A percentile compares a stretch with the other conserved stretches of the same genome.
Evolutionary conservation across 1,140 invertebrate genomes (phyloP).

Genomic region (Apis florea): DNA sequence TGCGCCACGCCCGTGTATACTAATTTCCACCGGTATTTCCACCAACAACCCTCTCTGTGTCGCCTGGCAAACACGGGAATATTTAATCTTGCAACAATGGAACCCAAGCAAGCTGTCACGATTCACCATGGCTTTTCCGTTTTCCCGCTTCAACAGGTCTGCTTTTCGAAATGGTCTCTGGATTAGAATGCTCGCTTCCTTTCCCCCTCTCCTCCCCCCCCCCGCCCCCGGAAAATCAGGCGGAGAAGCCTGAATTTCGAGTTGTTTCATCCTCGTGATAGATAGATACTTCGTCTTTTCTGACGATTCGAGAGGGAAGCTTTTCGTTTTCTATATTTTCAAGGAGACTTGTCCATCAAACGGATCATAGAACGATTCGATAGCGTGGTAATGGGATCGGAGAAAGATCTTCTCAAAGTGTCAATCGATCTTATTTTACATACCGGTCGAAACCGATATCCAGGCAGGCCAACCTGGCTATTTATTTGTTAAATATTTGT

Average conservation of each 20-base stretch:
- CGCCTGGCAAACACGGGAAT: slow-evolving; percentile 13
- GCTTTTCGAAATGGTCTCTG: not conserved
- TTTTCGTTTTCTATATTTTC: too few relatives aligned
- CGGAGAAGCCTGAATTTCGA: too few relatives aligned
- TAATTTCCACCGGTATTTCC: slow-evolving; percentile 31
- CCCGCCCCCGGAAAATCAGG: too few relatives aligned
- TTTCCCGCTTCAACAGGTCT: not conserved
- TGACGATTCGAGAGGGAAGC: too few relatives aligned
- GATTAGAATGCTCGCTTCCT: not conserved
- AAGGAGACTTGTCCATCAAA: too few relatives aligned
- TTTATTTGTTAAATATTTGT: slow-evolving; percentile 50
- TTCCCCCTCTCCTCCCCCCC: too few relatives aligned
- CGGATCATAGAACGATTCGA: not conserved
- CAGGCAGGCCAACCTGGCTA: not conserved
- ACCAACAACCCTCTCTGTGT: not conserved
- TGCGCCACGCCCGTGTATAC: slow-evolving; percentile 24
- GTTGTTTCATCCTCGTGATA: too few relatives aligned
- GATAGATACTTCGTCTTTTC: too few relatives aligned
- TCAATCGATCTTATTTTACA: slow-evolving; percentile 5
- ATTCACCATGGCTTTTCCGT: not conserved
- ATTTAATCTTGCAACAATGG: slow-evolving; percentile 2
- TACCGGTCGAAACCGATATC: not conserved
- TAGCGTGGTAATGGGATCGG: too few relatives aligned
- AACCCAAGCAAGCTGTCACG: too few relatives aligned
- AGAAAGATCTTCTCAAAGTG: not conserved